A percentile compares a stretch with the other conserved stretches of the same genome.
Evolutionary conservation across 2,113 vertebrate species (phyloP).

Genomic region (Ctenodactylus gundi): DNA sequence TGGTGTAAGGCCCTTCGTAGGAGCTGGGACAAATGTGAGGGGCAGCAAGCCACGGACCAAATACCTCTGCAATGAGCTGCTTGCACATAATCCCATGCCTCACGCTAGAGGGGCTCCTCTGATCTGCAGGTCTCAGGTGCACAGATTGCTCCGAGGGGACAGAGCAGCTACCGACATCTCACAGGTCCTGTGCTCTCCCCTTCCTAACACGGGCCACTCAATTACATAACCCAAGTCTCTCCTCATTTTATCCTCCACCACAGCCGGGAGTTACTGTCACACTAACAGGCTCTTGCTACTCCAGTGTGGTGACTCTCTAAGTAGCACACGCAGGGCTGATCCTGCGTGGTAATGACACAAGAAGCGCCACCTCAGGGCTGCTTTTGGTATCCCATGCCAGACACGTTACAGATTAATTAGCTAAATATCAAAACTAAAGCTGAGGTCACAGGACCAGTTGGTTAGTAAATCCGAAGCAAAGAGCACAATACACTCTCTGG

Average conservation of each 20-base stretch:
- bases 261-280: background rate
- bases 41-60: background rate
- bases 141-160: background rate
- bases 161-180: background rate
- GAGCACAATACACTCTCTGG: too few relatives aligned
- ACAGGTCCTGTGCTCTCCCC: constrained; percentile 37
- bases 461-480: background rate
- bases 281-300: constrained; percentile 6
- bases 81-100: background rate
- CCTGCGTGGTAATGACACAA: background rate
- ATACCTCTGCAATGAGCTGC: background rate
- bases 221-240: constrained; percentile 29
- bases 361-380: constrained; percentile 10
- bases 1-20: background rate
- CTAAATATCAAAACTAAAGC: constrained; percentile 31
- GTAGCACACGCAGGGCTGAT: constrained; percentile 5
- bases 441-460: background rate
- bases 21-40: background rate
- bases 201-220: constrained; percentile 47
- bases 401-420: background rate
- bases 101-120: background rate
- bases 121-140: background rate
- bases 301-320: background rate
- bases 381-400: background rate
- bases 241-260: constrained; percentile 56